A percentile compares a stretch with the other conserved stretches of the same genome.
phyloP scores from a whole-genome alignment of 2,113 vertebrate species.

The Peromyscus californicus region DNA sequence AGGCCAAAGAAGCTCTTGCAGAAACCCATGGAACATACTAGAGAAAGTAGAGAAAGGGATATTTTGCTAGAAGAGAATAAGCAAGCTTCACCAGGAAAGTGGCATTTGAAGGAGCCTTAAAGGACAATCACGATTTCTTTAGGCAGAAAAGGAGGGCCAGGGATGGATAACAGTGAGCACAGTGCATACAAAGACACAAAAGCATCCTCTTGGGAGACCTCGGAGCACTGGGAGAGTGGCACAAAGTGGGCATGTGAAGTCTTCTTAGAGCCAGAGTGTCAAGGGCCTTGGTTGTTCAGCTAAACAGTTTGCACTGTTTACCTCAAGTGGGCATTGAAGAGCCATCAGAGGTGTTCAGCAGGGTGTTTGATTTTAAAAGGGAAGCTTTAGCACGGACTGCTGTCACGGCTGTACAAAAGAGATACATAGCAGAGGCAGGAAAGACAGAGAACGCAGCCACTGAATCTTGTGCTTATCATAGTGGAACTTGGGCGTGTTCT shows the following conservation, averaged over 20 bases:
- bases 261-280: conserved; percentile 12
- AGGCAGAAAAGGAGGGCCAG: conserved; percentile 5
- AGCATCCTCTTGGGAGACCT: neutral
- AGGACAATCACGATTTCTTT: neutral
- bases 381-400: neutral
- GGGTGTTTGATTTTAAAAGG: conserved; percentile 55
- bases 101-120: neutral
- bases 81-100: neutral
- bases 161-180: neutral
- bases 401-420: neutral
- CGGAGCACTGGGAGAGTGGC: neutral
- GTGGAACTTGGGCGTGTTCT: neutral
- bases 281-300: conserved; percentile 58
- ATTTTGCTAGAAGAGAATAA: neutral
- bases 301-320: conserved; percentile 56
- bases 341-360: conserved; percentile 29
- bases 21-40: neutral
- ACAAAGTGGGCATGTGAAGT: neutral
- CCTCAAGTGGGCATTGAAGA: conserved; percentile 64
- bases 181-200: neutral
- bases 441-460: neutral
- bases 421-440: conserved; percentile 8
- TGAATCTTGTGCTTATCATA: neutral
- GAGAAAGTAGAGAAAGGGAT: neutral
- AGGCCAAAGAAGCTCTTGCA: neutral